Conservation (phyloP, 2,888 invertebrate species). For the Drosophila macrospina region DNA sequence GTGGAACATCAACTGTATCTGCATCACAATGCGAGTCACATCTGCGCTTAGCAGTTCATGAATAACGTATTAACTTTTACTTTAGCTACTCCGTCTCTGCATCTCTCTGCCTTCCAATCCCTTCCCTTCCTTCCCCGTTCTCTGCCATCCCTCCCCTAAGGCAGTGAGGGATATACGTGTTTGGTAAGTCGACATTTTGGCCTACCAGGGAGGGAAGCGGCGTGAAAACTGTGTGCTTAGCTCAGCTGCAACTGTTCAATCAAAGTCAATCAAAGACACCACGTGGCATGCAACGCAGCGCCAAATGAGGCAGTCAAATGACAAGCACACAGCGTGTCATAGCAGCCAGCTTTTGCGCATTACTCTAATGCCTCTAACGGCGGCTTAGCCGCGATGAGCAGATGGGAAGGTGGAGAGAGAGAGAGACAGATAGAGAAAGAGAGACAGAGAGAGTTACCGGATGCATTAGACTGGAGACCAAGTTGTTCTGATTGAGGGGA, state of each 20-base stretch:
- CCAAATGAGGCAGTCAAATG: conserved; percentile 19
- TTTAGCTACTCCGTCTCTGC: conserved; percentile 46
- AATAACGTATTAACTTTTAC: conserved; percentile 82
- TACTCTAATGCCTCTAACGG: too few species aligned
- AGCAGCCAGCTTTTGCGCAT: conserved; percentile 13
- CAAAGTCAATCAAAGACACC: conserved; percentile 61
- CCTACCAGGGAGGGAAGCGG: not conserved
- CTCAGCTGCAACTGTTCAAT: conserved; percentile 57
- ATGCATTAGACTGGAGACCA: too few species aligned
- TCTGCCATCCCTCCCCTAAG: too few species aligned
- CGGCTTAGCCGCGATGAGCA: not conserved
- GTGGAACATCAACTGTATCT: conserved; percentile 39
- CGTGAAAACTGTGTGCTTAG: conserved; percentile 11
- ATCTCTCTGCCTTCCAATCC: not conserved
- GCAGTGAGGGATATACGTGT: conserved; percentile 47
- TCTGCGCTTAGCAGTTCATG: conserved; percentile 82
- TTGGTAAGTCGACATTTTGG: conserved; percentile 22
- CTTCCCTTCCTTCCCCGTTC: not conserved
- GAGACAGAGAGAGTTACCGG: too few species aligned
- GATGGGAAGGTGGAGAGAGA: too few species aligned
- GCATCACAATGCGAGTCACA: conserved; percentile 79
- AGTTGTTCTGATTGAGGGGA: too few species aligned
- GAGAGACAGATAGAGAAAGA: too few species aligned
- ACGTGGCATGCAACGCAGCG: conserved; percentile 36
- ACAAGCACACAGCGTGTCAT: conserved; percentile 9